Conservation (phyloP, 2,888 invertebrate species). For the Drosophila formosana region DNA sequence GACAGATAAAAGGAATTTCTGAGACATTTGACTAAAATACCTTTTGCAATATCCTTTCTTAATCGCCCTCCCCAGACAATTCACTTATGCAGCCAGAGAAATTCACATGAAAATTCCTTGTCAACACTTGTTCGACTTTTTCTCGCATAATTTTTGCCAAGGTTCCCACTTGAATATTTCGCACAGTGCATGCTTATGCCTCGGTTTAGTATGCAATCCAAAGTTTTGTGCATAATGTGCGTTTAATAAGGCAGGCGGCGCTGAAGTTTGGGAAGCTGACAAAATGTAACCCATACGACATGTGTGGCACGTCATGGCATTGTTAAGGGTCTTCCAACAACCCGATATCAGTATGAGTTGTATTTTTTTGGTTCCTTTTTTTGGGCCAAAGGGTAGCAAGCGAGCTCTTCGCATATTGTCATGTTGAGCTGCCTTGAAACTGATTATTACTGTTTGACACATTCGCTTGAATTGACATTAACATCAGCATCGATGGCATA, state of each 20-base stretch:
- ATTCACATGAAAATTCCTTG: background rate
- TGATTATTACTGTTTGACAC: constrained; percentile 79
- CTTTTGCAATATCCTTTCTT: no score
- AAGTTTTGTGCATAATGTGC: constrained; percentile 67
- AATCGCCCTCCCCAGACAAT: no score
- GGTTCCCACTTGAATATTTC: constrained; percentile 20
- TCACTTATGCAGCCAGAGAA: background rate
- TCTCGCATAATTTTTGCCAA: constrained; percentile 14
- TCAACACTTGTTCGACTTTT: background rate
- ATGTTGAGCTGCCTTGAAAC: constrained; percentile 64
- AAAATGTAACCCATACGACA: constrained; percentile 68
- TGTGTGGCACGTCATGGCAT: constrained; percentile 46
- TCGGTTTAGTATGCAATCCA: constrained; percentile 42
- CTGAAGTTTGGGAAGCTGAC: constrained; percentile 55
- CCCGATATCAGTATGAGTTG: background rate
- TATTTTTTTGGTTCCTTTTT: background rate
- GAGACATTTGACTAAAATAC: no score
- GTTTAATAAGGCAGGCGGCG: constrained; percentile 60
- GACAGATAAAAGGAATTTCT: no score
- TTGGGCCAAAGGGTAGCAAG: constrained; percentile 17
- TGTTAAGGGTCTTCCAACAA: constrained; percentile 39
- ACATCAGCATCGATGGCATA: constrained; percentile 26
- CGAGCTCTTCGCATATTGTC: constrained; percentile 47
- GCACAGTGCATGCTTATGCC: constrained; percentile 40
- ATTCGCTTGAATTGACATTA: constrained; percentile 49